Conservation (phyloP, 2,797 vertebrate species). For the Adelosebastes latens region DNA sequence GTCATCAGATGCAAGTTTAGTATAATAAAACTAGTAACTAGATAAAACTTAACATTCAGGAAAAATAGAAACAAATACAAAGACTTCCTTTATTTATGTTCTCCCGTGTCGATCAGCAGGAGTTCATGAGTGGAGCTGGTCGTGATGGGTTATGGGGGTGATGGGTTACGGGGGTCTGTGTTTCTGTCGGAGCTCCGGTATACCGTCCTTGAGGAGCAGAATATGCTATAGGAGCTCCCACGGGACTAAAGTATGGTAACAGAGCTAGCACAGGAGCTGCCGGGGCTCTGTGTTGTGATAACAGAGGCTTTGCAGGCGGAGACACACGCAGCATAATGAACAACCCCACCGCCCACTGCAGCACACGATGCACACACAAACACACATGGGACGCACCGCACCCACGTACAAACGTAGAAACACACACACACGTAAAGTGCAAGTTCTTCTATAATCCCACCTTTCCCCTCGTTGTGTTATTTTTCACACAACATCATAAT, state of each 20-base stretch:
- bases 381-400: not conserved
- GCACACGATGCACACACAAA: slow-evolving; percentile 20
- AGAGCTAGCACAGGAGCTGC: slow-evolving; percentile 41
- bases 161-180: slow-evolving; percentile 14
- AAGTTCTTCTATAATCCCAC: slow-evolving; percentile 4
- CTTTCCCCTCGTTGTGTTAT: not conserved
- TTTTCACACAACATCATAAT: slow-evolving; percentile 10
- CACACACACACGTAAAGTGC: not conserved
- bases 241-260: slow-evolving; percentile 48
- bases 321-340: slow-evolving; percentile 72
- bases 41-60: not conserved
- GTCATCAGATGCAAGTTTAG: not conserved
- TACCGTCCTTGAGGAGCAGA: slow-evolving; percentile 51
- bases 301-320: slow-evolving; percentile 68
- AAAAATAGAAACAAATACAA: not conserved
- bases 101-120: not conserved
- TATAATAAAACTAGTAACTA: not conserved
- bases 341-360: slow-evolving; percentile 52
- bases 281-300: slow-evolving; percentile 66
- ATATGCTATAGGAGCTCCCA: slow-evolving; percentile 45
- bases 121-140: not conserved
- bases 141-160: not conserved
- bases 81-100: not conserved
- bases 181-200: slow-evolving; percentile 7
- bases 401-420: not conserved